These are phyloP conservation scores for Bicyclus anynana DNA, from an alignment of 1,140 invertebrate genomes.

Conservation along the genomic window DNA sequence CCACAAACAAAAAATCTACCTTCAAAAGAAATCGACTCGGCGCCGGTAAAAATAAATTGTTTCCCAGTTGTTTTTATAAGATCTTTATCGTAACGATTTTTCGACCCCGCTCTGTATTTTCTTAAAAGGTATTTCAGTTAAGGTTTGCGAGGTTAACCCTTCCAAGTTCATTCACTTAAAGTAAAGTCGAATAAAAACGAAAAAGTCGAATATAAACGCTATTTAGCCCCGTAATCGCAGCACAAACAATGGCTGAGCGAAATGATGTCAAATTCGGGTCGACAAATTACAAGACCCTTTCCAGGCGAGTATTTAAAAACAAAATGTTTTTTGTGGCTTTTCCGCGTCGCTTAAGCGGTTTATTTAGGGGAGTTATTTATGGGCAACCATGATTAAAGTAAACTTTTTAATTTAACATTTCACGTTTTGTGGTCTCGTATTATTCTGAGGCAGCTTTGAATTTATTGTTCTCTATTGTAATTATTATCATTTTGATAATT, in stretches of 20 bases:
- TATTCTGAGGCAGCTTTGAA: background rate
- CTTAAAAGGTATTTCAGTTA: constrained; percentile 50
- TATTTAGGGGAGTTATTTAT: constrained; percentile 29
- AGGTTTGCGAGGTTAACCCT: constrained; percentile 54
- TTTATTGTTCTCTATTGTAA: background rate
- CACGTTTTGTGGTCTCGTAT: background rate
- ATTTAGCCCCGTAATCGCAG: constrained; percentile 67
- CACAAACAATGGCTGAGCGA: constrained; percentile 63
- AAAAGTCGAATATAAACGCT: constrained; percentile 61
- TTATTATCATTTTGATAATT: background rate
- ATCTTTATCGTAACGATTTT: constrained; percentile 28
- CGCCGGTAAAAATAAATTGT: constrained; percentile 20
- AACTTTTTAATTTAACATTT: constrained; percentile 19
- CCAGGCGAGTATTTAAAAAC: constrained; percentile 56
- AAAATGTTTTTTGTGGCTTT: constrained; percentile 45
- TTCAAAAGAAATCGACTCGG: constrained; percentile 17
- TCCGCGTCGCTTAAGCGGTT: constrained; percentile 29
- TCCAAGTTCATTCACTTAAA: constrained; percentile 52
- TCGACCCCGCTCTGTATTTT: constrained; percentile 32
- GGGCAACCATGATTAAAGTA: constrained; percentile 18
- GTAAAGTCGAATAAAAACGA: constrained; percentile 50
- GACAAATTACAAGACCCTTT: constrained; percentile 72
- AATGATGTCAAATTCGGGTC: constrained; percentile 68
- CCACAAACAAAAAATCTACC: background rate
- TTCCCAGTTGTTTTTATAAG: constrained; percentile 25